Evolutionary conservation across 2,113 vertebrate genomes (phyloP).

Genomic region (Platichthys flesus): DNA sequence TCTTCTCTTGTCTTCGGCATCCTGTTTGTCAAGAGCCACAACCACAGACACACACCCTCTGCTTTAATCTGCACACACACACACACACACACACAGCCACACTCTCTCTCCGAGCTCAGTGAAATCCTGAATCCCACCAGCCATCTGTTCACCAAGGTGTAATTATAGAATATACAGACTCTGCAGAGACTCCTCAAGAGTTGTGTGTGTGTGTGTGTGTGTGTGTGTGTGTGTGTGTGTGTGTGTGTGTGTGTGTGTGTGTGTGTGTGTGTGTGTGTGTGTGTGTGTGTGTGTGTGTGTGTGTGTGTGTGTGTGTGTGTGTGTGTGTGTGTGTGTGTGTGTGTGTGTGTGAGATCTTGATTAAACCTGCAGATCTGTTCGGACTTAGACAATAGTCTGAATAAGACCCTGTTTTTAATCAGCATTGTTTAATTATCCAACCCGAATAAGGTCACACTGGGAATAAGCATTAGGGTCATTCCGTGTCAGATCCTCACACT

Average conservation of each 20-base stretch:
- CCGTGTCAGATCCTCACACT: no score
- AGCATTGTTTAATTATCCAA: no score
- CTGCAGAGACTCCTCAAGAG: constrained; percentile 36
- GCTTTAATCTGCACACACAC: constrained; percentile 64
- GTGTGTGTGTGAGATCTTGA: not conserved
- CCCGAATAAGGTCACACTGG: no score
- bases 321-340: not conserved
- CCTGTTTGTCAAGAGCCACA: constrained; percentile 25
- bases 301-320: constrained; percentile 12
- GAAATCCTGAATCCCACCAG: constrained; percentile 66
- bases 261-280: constrained; percentile 7
- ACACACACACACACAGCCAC: no score
- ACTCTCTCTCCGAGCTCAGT: constrained; percentile 51
- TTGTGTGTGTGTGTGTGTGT: not conserved
- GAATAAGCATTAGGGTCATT: no score
- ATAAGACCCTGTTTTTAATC: no score
- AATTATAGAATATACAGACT: constrained; percentile 50
- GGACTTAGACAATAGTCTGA: no score
- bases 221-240: constrained; percentile 12
- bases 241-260: no score
- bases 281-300: not conserved
- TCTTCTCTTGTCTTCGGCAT: constrained; percentile 20
- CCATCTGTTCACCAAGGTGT: constrained; percentile 70
- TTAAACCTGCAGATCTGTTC: constrained; percentile 14
- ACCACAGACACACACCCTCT: constrained; percentile 25